Conservation (phyloP, 2,797 vertebrate species). For the Aeoliscus strigatus region DNA sequence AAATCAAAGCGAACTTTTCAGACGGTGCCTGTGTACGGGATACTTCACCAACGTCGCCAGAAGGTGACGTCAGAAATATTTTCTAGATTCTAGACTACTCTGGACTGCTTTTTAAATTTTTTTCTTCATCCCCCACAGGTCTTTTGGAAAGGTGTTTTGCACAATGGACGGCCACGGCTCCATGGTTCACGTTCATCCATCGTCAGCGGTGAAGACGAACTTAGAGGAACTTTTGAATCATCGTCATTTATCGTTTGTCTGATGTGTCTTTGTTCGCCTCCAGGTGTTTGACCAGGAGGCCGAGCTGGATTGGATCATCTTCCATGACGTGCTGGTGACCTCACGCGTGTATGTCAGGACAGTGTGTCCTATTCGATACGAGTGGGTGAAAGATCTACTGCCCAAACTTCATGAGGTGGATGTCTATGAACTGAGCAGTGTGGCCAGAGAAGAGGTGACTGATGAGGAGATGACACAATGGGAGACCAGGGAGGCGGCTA, state of each 20-base stretch:
- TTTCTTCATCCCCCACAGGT: constrained; percentile 67
- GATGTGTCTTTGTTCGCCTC: constrained; percentile 1
- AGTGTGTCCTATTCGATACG: constrained; percentile 89
- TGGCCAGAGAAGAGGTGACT: constrained; percentile 90
- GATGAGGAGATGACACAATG: constrained; percentile 84
- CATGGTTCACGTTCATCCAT: constrained; percentile 91
- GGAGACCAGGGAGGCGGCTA: constrained; percentile 81
- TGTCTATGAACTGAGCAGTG: constrained; percentile 88
- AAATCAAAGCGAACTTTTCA: constrained; percentile 83
- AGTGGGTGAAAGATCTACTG: constrained; percentile 92
- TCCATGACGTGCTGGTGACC: constrained; percentile 92
- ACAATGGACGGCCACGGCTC: constrained; percentile 99
- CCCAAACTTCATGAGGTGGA: constrained; percentile 92
- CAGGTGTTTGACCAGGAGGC: constrained; percentile 88
- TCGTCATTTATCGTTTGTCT: neutral
- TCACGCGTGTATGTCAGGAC: constrained; percentile 90
- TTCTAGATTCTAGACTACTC: no score
- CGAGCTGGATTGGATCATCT: constrained; percentile 92
- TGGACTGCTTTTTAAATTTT: constrained; percentile 11
- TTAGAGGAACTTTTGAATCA: no score
- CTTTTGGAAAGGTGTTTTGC: constrained; percentile 89
- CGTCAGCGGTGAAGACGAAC: constrained; percentile 81
- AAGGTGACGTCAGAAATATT: constrained; percentile 70
- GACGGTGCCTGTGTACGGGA: constrained; percentile 88
- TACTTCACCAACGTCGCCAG: constrained; percentile 95